Evolutionary conservation across 2,888 invertebrate genomes (phyloP), one percentile per base, ranked within the genome.

Genomic region (Meganola albula): DNA sequence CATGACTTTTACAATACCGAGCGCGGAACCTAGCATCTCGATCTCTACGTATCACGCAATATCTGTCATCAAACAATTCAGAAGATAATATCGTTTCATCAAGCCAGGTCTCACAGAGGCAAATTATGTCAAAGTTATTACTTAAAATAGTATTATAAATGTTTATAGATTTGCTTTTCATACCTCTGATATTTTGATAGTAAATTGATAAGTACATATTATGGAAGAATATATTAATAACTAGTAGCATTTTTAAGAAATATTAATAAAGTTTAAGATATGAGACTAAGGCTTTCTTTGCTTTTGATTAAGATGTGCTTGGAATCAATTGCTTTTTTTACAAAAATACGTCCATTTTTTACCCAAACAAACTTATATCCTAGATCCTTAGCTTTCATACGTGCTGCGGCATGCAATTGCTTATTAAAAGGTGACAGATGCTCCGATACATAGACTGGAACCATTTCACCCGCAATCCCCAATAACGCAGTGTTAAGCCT

Each of bases 341-440:
- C 31, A 20, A 12, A 36, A 5, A 36, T 31, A n/a, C 35, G 26
- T 1, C 30, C 30, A 16, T 27, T 35, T 11, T 16, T 27, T 1
- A 31, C 21, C 36, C 36, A 37, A 4, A 25, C 26, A 14, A 32
- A 32, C 11, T 29, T 22, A 10, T 32, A 37, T 10, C 28, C 25
- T 0, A 18, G 6, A 8, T 32, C 29, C 9, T 29, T 37, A 2
- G 32, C 32, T 7, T 27, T 28, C 2, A 6, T 14, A 5, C 33
- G 13, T 2, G 33, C 25, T 12, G 26, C 23, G 2, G 32, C 16
- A 16, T 32, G 29, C 3, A 29, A 12, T 1, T 12, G n/a, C 20
- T 26, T 29, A 10, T 32, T 37, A 4, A 12, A 0, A 2, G 29
- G 28, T 1, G 37, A 29, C 2, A 32, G 18, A 9, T 37, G 37